A percentile compares a stretch with the other conserved stretches of the same genome.
These are phyloP conservation scores for Mirounga angustirostris DNA, from an alignment of 2,113 vertebrate species.

Conservation along the genomic window DNA sequence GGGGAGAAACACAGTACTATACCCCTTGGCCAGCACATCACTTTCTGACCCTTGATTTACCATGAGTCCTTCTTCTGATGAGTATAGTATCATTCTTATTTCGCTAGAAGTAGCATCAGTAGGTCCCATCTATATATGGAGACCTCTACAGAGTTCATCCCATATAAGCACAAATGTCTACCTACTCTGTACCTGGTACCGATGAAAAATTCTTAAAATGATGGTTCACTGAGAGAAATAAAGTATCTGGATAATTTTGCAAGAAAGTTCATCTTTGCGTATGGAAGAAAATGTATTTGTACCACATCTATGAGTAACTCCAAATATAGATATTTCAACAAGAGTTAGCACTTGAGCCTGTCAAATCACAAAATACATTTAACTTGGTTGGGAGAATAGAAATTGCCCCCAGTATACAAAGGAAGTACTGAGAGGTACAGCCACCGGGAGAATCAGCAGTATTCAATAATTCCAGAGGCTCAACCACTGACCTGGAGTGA, in stretches of 20 bases:
- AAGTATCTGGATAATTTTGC: constrained; percentile 23
- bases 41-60: neutral
- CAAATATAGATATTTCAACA: constrained; percentile 18
- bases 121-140: neutral
- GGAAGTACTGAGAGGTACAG: neutral
- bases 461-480: neutral
- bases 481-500: neutral
- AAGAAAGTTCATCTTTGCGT: neutral
- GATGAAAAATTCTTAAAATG: neutral
- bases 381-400: neutral
- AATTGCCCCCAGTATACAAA: neutral
- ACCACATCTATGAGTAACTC: neutral
- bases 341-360: neutral
- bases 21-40: neutral
- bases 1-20: neutral
- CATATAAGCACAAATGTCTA: neutral
- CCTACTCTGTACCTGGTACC: neutral
- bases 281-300: constrained; percentile 26
- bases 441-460: neutral
- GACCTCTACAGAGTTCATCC: neutral
- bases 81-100: neutral
- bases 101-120: neutral
- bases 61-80: neutral
- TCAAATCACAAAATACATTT: constrained; percentile 20
- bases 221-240: constrained; percentile 2